Evolutionary conservation across 2,888 invertebrate genomes (phyloP).

Genomic region (Seira sanloemensis): DNA sequence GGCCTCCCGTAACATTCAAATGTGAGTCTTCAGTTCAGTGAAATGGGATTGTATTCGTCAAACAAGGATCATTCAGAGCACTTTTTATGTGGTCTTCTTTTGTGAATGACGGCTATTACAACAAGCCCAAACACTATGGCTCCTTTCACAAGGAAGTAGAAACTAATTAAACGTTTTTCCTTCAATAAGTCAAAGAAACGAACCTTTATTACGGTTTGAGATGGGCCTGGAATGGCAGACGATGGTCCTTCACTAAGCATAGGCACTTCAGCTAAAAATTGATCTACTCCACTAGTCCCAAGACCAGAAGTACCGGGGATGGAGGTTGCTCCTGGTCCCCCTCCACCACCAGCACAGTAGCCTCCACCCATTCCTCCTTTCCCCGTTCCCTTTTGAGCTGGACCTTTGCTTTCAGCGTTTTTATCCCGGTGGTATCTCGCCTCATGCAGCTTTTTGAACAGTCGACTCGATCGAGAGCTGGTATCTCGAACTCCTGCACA

Average conservation of each 20-base stretch:
- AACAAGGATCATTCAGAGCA: no score
- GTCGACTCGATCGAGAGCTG: constrained; percentile 72
- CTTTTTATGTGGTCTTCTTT: no score
- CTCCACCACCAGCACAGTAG: constrained; percentile 23
- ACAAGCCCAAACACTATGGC: no score
- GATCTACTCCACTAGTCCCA: constrained; percentile 41
- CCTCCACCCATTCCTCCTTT: constrained; percentile 42
- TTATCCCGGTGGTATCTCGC: constrained; percentile 72
- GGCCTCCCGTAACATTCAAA: not conserved
- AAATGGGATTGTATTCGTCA: not conserved
- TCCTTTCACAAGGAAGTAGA: no score
- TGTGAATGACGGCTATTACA: no score
- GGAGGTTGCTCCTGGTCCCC: constrained; percentile 9
- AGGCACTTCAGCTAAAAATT: constrained; percentile 58
- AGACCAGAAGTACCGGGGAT: constrained; percentile 1
- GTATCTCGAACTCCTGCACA: constrained; percentile 68
- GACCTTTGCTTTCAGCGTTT: constrained; percentile 53
- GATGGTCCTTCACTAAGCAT: constrained; percentile 58
- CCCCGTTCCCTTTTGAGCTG: constrained; percentile 39
- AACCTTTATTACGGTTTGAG: constrained; percentile 70
- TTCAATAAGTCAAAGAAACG: not conserved
- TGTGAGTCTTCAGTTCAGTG: not conserved
- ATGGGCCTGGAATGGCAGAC: constrained; percentile 53
- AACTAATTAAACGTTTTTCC: constrained; percentile 23
- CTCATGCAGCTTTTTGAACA: constrained; percentile 73